Evolutionary conservation across 2,113 vertebrate species (phyloP).

Genomic region (Galeopterus variegatus): DNA sequence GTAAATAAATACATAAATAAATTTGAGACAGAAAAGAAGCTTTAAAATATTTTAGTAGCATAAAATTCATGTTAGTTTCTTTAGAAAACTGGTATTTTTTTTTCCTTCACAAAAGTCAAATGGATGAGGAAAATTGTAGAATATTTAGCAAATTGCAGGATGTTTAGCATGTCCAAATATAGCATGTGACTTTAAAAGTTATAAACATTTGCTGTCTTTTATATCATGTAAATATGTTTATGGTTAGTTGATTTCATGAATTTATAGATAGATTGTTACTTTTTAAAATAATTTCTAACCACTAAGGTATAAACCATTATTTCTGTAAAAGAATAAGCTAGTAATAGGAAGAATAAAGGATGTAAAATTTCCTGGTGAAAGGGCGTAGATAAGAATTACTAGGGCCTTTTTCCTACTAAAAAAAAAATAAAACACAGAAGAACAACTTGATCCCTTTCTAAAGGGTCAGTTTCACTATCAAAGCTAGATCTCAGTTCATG

Average conservation of each 20-base stretch:
- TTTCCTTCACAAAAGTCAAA: slow-evolving; percentile 55
- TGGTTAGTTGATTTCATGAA: slow-evolving; percentile 14
- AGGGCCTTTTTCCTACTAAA: not conserved
- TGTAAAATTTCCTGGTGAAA: not conserved
- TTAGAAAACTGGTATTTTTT: not conserved
- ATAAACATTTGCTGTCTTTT: slow-evolving; percentile 27
- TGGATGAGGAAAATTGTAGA: not conserved
- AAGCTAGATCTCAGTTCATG: not conserved
- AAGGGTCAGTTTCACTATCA: slow-evolving; percentile 28
- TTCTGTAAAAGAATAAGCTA: not conserved
- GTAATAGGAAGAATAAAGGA: not conserved
- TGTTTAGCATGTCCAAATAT: slow-evolving; percentile 11
- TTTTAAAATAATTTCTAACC: slow-evolving; percentile 42
- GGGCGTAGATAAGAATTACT: not conserved
- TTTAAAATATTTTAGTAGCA: slow-evolving; percentile 14
- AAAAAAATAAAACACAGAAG: slow-evolving; percentile 24
- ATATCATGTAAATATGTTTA: slow-evolving; percentile 12
- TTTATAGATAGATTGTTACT: not conserved
- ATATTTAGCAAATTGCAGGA: not conserved
- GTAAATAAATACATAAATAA: not conserved
- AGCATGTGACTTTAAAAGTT: not conserved
- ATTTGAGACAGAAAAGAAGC: not conserved
- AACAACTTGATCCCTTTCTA: not conserved
- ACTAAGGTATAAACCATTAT: slow-evolving; percentile 4
- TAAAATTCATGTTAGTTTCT: slow-evolving; percentile 27